A percentile compares a stretch with the other conserved stretches of the same genome.
Evolutionary conservation across 2,888 invertebrate genomes (phyloP).

Genomic region (Volucella bombylans): DNA sequence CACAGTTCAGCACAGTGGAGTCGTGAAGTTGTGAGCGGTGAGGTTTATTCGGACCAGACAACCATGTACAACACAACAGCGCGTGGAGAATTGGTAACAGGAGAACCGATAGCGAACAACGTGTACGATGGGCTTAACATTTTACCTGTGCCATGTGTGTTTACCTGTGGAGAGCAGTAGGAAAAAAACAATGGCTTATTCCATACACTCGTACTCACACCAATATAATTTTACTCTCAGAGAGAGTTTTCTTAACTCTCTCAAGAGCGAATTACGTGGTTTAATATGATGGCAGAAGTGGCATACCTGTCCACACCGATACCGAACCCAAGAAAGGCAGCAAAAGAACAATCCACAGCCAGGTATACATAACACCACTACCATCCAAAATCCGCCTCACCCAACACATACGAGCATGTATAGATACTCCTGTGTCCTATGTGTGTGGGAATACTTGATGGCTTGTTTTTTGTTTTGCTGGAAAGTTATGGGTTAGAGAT

Average conservation of each 20-base stretch:
- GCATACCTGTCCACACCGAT: too few species aligned
- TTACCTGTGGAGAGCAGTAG: background rate
- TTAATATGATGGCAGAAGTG: too few species aligned
- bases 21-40: background rate
- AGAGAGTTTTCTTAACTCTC: constrained; percentile 26
- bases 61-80: constrained; percentile 47
- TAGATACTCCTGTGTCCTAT: constrained; percentile 1
- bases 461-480: constrained; percentile 33
- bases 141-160: background rate
- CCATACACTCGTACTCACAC: background rate
- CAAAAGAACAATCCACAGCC: constrained; percentile 37
- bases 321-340: constrained; percentile 45
- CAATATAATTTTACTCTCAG: background rate
- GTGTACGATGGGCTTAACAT: too few species aligned
- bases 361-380: constrained; percentile 42
- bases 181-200: background rate
- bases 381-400: constrained; percentile 39
- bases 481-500: constrained; percentile 54
- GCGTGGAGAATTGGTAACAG: constrained; percentile 38
- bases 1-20: constrained; percentile 19
- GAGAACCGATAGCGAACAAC: too few species aligned
- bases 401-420: constrained; percentile 25
- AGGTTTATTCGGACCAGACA: too few species aligned
- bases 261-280: constrained; percentile 15
- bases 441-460: constrained; percentile 60